A percentile compares a stretch with the other conserved stretches of the same genome.
Evolutionary conservation across 2,888 invertebrate genomes (phyloP).

Genomic region (Mechanitis mazaeus): DNA sequence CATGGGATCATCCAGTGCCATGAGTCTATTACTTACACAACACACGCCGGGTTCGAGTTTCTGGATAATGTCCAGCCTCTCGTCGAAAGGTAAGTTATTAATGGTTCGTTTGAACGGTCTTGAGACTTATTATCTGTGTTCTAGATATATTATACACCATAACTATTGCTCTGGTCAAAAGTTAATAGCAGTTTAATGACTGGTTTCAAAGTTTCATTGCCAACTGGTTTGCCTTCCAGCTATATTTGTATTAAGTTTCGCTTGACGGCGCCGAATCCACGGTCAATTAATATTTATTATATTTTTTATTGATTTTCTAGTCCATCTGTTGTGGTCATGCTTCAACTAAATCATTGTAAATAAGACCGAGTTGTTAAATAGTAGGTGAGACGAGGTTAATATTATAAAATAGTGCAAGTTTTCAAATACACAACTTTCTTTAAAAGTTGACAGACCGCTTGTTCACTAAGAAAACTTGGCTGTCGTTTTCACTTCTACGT

Average conservation of each 20-base stretch:
- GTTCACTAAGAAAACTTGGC: slow-evolving; percentile 17
- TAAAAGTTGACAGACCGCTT: slow-evolving; percentile 19
- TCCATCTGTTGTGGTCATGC: slow-evolving; percentile 8
- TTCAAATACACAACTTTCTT: slow-evolving; percentile 22
- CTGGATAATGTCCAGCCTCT: slow-evolving; percentile 92
- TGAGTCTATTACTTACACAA: slow-evolving; percentile 92
- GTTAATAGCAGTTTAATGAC: slow-evolving; percentile 7
- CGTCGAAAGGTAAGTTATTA: slow-evolving; percentile 78
- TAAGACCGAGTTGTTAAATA: neutral
- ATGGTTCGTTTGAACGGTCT: neutral
- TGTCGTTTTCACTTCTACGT: slow-evolving; percentile 22
- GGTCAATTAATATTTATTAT: slow-evolving; percentile 6
- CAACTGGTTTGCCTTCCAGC: slow-evolving; percentile 23
- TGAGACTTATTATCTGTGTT: neutral
- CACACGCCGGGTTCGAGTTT: slow-evolving; percentile 94
- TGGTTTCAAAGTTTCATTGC: slow-evolving; percentile 14
- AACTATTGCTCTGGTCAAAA: neutral
- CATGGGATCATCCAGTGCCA: slow-evolving; percentile 83
- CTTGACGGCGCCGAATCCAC: neutral
- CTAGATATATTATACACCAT: neutral
- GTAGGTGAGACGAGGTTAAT: neutral
- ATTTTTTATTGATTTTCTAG: slow-evolving; percentile 4
- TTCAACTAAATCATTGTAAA: neutral
- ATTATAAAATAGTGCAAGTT: slow-evolving; percentile 4
- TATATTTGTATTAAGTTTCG: slow-evolving; percentile 19